Percentiles rank a stretch among this genome's conserved stretches.
These are phyloP conservation scores for Poeciliopsis retropinna DNA, from an alignment of 2,113 vertebrate genomes.

Conservation along the genomic window DNA sequence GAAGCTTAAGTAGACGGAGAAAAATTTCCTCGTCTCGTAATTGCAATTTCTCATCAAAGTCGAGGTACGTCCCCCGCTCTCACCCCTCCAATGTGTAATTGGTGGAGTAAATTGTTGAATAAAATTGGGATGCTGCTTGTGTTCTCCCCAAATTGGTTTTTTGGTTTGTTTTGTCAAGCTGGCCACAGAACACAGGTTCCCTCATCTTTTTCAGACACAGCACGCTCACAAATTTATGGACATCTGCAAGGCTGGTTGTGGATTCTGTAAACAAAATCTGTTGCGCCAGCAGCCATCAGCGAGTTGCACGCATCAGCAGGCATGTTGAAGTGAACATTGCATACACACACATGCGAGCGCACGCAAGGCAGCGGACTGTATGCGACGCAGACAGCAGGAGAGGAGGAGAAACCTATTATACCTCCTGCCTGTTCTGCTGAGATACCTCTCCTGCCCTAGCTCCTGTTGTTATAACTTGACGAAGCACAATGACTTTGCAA, in stretches of 20 bases:
- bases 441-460: conserved; percentile 21
- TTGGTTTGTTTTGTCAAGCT: conserved; percentile 59
- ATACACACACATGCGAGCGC: conserved; percentile 21
- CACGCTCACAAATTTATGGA: conserved; percentile 29
- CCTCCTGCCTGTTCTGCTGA: conserved; percentile 37
- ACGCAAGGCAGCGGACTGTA: conserved; percentile 29
- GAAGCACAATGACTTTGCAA: conserved; percentile 48
- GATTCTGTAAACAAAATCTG: conserved; percentile 61
- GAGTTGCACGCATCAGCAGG: conserved; percentile 37
- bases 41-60: conserved; percentile 38
- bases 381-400: conserved; percentile 40
- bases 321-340: conserved; percentile 40
- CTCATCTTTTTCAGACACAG: conserved; percentile 8
- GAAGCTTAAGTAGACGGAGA: conserved; percentile 13
- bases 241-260: conserved; percentile 54
- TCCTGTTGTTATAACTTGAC: conserved; percentile 38
- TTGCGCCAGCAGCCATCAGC: conserved; percentile 38
- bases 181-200: conserved; percentile 44
- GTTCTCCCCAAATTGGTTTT: conserved; percentile 56
- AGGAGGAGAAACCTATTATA: conserved; percentile 48
- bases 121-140: conserved; percentile 50
- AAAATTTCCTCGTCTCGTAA: conserved; percentile 29
- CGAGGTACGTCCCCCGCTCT: conserved; percentile 1
- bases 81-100: conserved; percentile 37
- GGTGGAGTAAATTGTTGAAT: conserved; percentile 49